Evolutionary conservation across 2,797 vertebrate species (phyloP).

Genomic region (Sciurus vulgaris): DNA sequence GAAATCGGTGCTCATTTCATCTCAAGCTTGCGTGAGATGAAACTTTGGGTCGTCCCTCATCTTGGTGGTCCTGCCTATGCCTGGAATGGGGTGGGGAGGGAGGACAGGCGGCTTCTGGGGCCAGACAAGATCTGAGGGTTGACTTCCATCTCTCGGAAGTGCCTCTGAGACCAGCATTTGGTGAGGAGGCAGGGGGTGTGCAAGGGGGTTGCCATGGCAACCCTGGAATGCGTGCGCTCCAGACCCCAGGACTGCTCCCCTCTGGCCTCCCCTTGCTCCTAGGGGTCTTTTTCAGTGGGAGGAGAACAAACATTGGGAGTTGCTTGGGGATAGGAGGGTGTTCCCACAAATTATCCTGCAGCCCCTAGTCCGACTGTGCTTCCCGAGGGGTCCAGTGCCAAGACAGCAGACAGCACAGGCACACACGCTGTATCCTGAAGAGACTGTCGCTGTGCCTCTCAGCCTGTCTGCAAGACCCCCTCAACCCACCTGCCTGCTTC

Average conservation of each 20-base stretch:
- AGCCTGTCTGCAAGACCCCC: neutral
- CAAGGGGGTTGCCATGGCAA: constrained; percentile 69
- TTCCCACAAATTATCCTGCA: neutral
- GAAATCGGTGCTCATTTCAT: neutral
- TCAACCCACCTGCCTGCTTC: neutral
- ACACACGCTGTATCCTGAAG: neutral
- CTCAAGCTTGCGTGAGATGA: neutral
- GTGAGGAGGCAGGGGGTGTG: constrained; percentile 20
- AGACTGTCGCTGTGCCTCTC: neutral
- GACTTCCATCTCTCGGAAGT: neutral
- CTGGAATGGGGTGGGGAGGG: neutral
- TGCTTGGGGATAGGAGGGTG: neutral
- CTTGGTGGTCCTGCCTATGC: neutral
- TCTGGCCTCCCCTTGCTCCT: neutral
- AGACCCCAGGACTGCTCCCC: constrained; percentile 36
- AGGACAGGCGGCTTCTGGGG: neutral
- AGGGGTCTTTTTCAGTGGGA: neutral
- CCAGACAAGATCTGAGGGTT: neutral
- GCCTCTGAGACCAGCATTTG: constrained; percentile 7
- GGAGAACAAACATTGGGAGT: neutral
- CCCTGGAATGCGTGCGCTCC: neutral
- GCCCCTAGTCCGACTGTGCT: neutral
- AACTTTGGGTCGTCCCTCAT: neutral
- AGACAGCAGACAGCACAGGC: neutral
- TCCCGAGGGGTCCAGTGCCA: neutral